A percentile compares a stretch with the other conserved stretches of the same genome.
These are phyloP conservation scores for Thyatira batis DNA, from an alignment of 2,888 invertebrate species.

Conservation along the genomic window DNA sequence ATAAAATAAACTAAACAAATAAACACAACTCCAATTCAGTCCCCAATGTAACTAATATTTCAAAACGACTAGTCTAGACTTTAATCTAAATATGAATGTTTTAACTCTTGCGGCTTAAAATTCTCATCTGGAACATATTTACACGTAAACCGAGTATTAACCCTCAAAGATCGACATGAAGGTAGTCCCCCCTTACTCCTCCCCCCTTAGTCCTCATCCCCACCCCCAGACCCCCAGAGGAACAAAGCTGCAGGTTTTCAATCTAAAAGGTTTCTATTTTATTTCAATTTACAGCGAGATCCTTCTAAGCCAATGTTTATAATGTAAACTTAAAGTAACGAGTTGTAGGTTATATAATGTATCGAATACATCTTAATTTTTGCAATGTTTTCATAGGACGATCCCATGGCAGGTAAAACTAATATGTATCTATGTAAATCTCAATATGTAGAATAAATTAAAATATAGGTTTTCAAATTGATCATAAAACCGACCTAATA, in stretches of 20 bases:
- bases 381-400: neutral
- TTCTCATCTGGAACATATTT: slow-evolving; percentile 6
- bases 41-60: too few relatives aligned
- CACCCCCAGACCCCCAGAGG: slow-evolving; percentile 6
- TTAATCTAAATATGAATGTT: neutral
- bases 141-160: slow-evolving; percentile 10
- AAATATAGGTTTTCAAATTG: too few relatives aligned
- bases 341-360: neutral
- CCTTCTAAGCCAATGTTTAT: neutral
- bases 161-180: slow-evolving; percentile 11
- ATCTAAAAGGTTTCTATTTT: slow-evolving; percentile 9
- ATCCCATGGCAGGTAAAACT: neutral
- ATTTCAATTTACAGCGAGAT: slow-evolving; percentile 2
- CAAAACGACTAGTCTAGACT: neutral
- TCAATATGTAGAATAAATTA: too few relatives aligned
- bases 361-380: neutral
- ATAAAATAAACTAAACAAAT: too few relatives aligned
- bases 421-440: too few relatives aligned
- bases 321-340: neutral
- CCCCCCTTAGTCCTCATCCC: too few relatives aligned
- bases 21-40: too few relatives aligned
- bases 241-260: slow-evolving; percentile 9
- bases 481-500: too few relatives aligned
- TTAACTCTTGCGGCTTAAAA: neutral
- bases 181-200: slow-evolving; percentile 4